These are phyloP conservation scores for Halcyon chelicuti DNA, from an alignment of 2,797 vertebrate genomes.

Conservation along the genomic window DNA sequence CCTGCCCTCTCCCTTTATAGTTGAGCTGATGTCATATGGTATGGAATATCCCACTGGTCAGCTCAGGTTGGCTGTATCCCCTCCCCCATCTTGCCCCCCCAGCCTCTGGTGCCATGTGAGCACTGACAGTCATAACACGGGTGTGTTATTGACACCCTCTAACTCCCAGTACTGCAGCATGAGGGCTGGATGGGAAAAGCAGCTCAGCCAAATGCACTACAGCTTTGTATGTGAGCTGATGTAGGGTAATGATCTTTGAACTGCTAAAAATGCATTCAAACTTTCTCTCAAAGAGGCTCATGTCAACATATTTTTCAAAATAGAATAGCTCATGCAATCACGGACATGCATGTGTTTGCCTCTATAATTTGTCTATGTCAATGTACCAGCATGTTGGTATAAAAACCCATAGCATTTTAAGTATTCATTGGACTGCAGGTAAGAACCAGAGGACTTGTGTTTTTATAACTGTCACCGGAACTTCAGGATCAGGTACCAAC, in stretches of 20 bases:
- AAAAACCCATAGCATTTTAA: neutral
- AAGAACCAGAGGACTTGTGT: neutral
- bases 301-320: neutral
- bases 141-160: no score
- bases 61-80: no score
- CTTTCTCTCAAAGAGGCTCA: neutral
- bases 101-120: no score
- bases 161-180: no score
- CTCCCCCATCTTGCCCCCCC: no score
- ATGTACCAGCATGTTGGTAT: neutral
- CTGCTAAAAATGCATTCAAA: neutral
- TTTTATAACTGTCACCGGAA: neutral
- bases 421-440: neutral
- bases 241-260: neutral
- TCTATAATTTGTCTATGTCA: neutral
- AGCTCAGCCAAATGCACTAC: no score
- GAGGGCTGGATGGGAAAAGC: no score
- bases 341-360: neutral
- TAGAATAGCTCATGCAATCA: neutral
- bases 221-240: neutral
- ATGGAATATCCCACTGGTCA: no score
- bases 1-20: no score
- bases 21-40: no score
- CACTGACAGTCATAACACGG: no score
- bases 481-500: neutral